Conservation (phyloP, 1,140 invertebrate species). For the Danaus melanippus region DNA sequence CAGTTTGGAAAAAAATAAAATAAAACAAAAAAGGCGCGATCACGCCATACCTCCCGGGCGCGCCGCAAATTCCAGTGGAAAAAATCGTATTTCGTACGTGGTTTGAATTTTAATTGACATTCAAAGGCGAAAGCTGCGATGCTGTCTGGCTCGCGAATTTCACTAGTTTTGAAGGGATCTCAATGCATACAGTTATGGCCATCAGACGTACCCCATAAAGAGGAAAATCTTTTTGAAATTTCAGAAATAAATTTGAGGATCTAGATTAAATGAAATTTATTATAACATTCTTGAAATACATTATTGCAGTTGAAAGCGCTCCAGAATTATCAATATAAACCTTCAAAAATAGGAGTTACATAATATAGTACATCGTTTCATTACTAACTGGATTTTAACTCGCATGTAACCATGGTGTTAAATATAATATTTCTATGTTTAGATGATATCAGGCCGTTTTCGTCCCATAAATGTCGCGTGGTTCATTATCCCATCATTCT, state of each 20-base stretch:
- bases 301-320: too few species aligned
- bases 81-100: conserved; percentile 70
- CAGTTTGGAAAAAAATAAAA: conserved; percentile 63
- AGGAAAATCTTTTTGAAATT: not conserved
- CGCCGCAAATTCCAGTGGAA: conserved; percentile 67
- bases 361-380: too few species aligned
- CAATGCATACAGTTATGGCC: conserved; percentile 16
- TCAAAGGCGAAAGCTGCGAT: conserved; percentile 39
- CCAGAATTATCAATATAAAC: too few species aligned
- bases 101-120: conserved; percentile 73
- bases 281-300: too few species aligned
- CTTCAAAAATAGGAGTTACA: too few species aligned
- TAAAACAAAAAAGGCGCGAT: conserved; percentile 66
- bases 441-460: too few species aligned
- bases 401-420: too few species aligned
- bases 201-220: conserved; percentile 32
- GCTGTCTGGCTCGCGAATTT: conserved; percentile 35
- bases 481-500: conserved; percentile 23
- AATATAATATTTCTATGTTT: too few species aligned
- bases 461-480: too few species aligned
- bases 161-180: conserved; percentile 32
- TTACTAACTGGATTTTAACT: too few species aligned
- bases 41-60: conserved; percentile 64
- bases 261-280: too few species aligned
- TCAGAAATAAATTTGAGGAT: too few species aligned